Evolutionary conservation across 2,797 vertebrate genomes (phyloP), one percentile per base, ranked within the genome.

Genomic region (Crocidura indochinensis): DNA sequence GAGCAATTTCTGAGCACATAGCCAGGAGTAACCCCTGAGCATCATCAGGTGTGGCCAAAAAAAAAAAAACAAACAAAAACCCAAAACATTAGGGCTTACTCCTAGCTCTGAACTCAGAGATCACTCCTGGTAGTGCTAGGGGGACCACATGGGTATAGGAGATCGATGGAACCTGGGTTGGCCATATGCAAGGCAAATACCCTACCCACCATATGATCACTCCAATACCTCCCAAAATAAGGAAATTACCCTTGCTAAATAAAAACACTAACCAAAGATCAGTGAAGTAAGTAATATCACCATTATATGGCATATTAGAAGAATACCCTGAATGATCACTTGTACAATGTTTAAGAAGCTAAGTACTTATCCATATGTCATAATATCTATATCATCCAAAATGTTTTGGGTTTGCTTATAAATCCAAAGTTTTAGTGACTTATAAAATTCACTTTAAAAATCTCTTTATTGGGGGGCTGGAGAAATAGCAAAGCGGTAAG

Each of bases 401-500:
- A 27, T 4, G 17, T 81, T 91, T 91, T 49, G 53, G 46, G 20
- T 6, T 47, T 91, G 38, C 38, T 38, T 38, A 38, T 38, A 38
- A 38, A 92, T 27, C 29, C 17, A 89, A 78, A 81, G 29, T 4
- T 12, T 81, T 91, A 88, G 44, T 53, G 46, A 20, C 6, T 47
- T 91, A 26, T 38, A 84, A 92, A 88, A 90, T 85, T 72, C 2
- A 74, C 31, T 81, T 87, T 31, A 78, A 80, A 94, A 81, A 84
- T 81, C 19, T 69, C 71, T 64, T 79, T 87, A 85, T 29, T 84
- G 7, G 14, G 49, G 38, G 38, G 38, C 38, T 38, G 38, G 38
- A 38, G 38, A 38, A 5, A 38, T 38, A 38, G 38, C 38, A 38
- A 38, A 38, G 38, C 38, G 5, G 38, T 38, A 38, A 38, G 38